Conservation (phyloP, 2,888 invertebrate species). For the Phyllotreta cruciferae region DNA sequence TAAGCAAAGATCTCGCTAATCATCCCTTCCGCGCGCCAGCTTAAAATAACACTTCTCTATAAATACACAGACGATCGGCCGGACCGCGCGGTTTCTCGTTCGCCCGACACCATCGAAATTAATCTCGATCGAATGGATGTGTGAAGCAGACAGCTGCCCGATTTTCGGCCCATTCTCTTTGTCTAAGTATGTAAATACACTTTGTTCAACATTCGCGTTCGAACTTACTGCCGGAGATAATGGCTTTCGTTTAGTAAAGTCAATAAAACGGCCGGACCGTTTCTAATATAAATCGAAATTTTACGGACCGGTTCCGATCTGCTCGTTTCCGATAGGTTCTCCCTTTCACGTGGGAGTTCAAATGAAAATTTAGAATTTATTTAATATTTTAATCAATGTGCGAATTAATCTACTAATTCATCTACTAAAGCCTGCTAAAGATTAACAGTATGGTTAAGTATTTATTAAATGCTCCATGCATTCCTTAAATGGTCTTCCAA, state of each 20-base stretch:
- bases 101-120: conserved; percentile 50
- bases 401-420: too few relatives aligned
- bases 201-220: conserved; percentile 34
- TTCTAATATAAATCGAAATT: conserved; percentile 32
- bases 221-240: conserved; percentile 30
- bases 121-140: conserved; percentile 54
- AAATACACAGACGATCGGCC: conserved; percentile 48
- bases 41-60: conserved; percentile 17
- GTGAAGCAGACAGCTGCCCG: conserved; percentile 49
- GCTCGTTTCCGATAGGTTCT: too few relatives aligned
- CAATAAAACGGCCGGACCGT: conserved; percentile 29
- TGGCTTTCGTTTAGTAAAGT: conserved; percentile 36
- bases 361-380: too few relatives aligned
- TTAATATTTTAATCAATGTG: too few relatives aligned
- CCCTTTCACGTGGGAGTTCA: too few relatives aligned
- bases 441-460: too few relatives aligned
- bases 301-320: conserved; percentile 5
- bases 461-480: too few relatives aligned
- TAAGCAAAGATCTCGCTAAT: conserved; percentile 12
- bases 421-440: too few relatives aligned
- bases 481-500: too few relatives aligned
- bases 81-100: conserved; percentile 14
- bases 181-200: conserved; percentile 38
- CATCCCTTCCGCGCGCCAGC: background rate
- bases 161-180: conserved; percentile 37